Percentiles rank a stretch among this genome's conserved stretches.
These are phyloP conservation scores for Caenorhabditis wallacei DNA, from an alignment of 2,888 invertebrate genomes.

Conservation along the genomic window DNA sequence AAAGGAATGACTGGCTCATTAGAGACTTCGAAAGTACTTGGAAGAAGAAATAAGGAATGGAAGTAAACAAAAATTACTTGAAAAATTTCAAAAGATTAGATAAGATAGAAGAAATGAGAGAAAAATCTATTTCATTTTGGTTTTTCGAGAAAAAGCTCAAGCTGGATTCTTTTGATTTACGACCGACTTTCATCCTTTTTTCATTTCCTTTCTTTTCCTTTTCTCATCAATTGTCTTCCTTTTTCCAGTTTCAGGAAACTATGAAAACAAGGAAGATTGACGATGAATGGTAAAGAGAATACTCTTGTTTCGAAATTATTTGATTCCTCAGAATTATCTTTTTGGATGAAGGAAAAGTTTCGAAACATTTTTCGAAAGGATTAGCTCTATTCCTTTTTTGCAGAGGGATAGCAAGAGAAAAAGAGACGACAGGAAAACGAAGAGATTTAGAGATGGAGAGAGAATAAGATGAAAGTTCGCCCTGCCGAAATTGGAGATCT, in stretches of 20 bases:
- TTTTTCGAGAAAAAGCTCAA: background rate
- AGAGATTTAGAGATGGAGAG: slow-evolving; percentile 15
- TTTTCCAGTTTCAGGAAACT: slow-evolving; percentile 18
- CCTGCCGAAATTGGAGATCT: background rate
- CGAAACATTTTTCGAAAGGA: slow-evolving; percentile 54
- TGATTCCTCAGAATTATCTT: slow-evolving; percentile 17
- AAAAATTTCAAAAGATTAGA: background rate
- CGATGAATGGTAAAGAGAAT: slow-evolving; percentile 12
- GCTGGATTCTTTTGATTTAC: slow-evolving; percentile 29
- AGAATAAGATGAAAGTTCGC: background rate
- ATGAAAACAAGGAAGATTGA: slow-evolving; percentile 27
- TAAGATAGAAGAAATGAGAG: background rate
- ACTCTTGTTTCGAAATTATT: slow-evolving; percentile 2
- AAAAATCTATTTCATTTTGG: slow-evolving; percentile 2
- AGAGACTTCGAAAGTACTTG: slow-evolving; percentile 19
- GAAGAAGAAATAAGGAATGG: slow-evolving; percentile 3
- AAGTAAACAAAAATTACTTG: background rate
- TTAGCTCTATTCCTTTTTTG: slow-evolving; percentile 28
- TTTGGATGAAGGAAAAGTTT: slow-evolving; percentile 35
- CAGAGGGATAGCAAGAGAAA: slow-evolving; percentile 6
- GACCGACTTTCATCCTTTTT: slow-evolving; percentile 11
- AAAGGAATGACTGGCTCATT: slow-evolving; percentile 29
- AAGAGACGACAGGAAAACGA: background rate
- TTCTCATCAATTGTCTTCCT: slow-evolving; percentile 11
- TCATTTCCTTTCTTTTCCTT: slow-evolving; percentile 6